Percentiles rank a stretch among this genome's conserved stretches.
phyloP scores from a whole-genome alignment of 2,888 invertebrate species.

The Nymphalis c-album region DNA sequence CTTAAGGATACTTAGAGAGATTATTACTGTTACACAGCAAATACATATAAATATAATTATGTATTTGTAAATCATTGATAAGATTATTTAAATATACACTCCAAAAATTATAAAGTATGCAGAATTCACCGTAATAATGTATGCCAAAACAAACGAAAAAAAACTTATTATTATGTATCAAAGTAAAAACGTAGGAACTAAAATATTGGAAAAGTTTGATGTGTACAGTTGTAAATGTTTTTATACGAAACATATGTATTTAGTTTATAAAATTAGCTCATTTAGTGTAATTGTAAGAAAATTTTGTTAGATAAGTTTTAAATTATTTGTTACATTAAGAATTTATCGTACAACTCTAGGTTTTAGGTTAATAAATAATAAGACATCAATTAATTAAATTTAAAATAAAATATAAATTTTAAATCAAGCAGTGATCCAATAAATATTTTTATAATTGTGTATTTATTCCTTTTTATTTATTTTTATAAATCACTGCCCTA shows the following conservation, averaged over 20 bases:
- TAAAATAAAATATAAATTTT: conserved; percentile 6
- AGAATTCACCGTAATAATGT: too few relatives aligned
- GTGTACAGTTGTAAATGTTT: neutral
- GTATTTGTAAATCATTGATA: neutral
- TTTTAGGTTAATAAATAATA: neutral
- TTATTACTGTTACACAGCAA: neutral
- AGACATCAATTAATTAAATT: neutral
- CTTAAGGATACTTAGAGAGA: conserved; percentile 1
- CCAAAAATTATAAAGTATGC: too few relatives aligned
- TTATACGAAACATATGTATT: neutral
- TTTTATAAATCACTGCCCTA: conserved; percentile 1
- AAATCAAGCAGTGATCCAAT: conserved; percentile 21
- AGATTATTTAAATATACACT: too few relatives aligned
- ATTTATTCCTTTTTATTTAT: neutral
- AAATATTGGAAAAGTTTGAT: neutral
- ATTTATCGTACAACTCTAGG: conserved; percentile 8
- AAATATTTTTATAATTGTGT: conserved; percentile 15
- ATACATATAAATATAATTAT: neutral
- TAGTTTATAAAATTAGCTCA: neutral
- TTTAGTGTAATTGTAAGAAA: neutral
- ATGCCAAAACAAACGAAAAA: neutral
- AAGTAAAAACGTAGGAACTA: neutral
- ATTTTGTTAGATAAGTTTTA: conserved; percentile 13
- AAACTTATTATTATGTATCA: neutral
- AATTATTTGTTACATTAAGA: conserved; percentile 21